These are phyloP conservation scores for Crocidura indochinensis DNA, from an alignment of 2,797 vertebrate species.

Conservation along the genomic window DNA sequence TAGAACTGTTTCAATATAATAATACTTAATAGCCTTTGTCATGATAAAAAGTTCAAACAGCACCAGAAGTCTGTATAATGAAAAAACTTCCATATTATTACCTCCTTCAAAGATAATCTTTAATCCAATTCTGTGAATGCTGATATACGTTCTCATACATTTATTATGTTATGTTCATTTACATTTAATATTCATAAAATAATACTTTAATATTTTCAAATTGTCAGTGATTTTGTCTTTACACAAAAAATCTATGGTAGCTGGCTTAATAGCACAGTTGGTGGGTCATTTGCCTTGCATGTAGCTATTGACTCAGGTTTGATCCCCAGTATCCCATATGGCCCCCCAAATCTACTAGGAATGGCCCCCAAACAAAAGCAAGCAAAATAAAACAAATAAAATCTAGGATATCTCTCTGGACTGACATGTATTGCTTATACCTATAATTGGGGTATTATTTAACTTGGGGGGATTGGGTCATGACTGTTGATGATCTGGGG, in stretches of 20 bases:
- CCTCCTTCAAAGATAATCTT: neutral
- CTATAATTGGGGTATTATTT: neutral
- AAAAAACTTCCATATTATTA: neutral
- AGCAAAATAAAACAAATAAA: too few relatives aligned
- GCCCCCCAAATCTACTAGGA: too few relatives aligned
- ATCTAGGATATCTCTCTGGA: neutral
- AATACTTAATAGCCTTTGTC: neutral
- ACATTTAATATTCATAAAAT: constrained; percentile 1
- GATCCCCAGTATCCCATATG: too few relatives aligned
- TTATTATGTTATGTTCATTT: neutral
- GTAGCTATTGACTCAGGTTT: too few relatives aligned
- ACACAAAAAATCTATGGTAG: neutral
- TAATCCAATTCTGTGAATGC: neutral
- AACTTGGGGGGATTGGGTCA: too few relatives aligned
- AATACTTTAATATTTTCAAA: neutral
- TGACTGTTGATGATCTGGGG: too few relatives aligned
- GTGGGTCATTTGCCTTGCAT: too few relatives aligned
- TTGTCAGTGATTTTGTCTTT: neutral
- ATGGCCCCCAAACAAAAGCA: too few relatives aligned
- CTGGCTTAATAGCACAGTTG: too few relatives aligned
- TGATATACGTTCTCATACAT: neutral
- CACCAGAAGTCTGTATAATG: neutral
- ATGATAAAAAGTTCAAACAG: neutral
- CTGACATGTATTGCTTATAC: neutral
- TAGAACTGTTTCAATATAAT: neutral